Conservation (phyloP, 1,140 invertebrate genomes). For the Dryas iulia region DNA sequence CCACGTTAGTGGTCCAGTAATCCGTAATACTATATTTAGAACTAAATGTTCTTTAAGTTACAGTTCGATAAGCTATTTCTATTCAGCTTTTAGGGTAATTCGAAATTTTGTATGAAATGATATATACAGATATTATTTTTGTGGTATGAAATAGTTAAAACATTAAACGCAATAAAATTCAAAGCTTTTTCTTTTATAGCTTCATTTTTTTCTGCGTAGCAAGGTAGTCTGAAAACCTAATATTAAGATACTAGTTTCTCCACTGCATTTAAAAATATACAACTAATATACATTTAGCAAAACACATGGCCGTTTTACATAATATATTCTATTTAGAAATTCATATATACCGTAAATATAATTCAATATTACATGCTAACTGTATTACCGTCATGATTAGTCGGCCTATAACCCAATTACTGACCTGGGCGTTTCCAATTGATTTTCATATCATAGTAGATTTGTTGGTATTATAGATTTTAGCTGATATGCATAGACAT, state of each 20-base stretch:
- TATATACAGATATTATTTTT: too few species aligned
- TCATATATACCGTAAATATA: not conserved
- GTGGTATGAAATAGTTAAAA: too few species aligned
- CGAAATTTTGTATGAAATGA: too few species aligned
- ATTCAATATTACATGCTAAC: not conserved
- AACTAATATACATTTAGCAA: too few species aligned
- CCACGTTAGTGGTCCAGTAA: not conserved
- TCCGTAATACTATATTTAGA: not conserved
- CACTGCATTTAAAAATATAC: too few species aligned
- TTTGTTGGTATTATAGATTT: constrained; percentile 4
- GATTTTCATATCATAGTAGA: constrained; percentile 13
- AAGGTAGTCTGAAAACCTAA: too few species aligned
- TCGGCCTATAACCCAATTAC: constrained; percentile 17
- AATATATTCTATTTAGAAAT: not conserved
- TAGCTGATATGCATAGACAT: not conserved
- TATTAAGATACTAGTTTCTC: too few species aligned
- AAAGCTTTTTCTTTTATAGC: too few species aligned
- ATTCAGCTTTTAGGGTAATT: not conserved
- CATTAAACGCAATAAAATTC: too few species aligned
- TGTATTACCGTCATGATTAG: constrained; percentile 10
- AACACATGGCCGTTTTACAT: too few species aligned
- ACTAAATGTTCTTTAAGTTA: not conserved
- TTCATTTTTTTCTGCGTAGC: too few species aligned
- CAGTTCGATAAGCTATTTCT: not conserved
- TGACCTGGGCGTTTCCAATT: not conserved